A percentile compares a stretch with the other conserved stretches of the same genome.
These are phyloP conservation scores for Monochamus alternatus DNA, from an alignment of 2,888 invertebrate species.

Conservation along the genomic window DNA sequence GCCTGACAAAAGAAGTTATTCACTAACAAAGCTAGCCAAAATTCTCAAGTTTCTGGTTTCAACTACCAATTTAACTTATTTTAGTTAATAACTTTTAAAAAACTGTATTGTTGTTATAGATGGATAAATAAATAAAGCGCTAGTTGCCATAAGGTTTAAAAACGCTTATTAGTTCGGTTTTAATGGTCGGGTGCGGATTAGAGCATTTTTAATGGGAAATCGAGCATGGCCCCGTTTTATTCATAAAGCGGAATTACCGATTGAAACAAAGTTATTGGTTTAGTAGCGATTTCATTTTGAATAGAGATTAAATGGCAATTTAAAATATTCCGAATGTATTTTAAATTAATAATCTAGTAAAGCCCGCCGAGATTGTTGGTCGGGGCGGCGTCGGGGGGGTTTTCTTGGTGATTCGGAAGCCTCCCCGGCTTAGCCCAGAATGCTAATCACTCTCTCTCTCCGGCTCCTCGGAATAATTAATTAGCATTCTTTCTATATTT, in stretches of 20 bases:
- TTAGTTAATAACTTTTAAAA: no score
- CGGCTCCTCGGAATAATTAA: constrained; percentile 76
- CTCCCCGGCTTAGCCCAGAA: constrained; percentile 62
- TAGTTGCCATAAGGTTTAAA: no score
- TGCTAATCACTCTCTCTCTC: constrained; percentile 75
- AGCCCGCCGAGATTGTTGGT: constrained; percentile 42
- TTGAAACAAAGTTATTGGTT: constrained; percentile 43
- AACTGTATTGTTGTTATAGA: no score
- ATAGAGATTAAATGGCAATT: constrained; percentile 55
- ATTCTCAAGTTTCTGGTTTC: no score
- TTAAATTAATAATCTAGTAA: constrained; percentile 53
- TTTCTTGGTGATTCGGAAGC: constrained; percentile 50
- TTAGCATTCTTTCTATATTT: constrained; percentile 75
- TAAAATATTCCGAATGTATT: constrained; percentile 55
- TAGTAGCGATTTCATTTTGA: constrained; percentile 48
- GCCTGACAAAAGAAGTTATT: no score
- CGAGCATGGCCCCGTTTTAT: constrained; percentile 21
- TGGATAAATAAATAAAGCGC: no score
- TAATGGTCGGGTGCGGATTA: neutral
- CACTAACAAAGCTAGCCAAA: no score
- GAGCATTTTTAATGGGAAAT: constrained; percentile 4
- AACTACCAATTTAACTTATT: no score
- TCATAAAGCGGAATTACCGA: constrained; percentile 34
- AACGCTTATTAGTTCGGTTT: no score
- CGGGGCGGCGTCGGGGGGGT: constrained; percentile 40